Percentiles rank a stretch among this genome's conserved stretches.
phyloP scores from a whole-genome alignment of 2,113 vertebrate species.

The Oncorhynchus tshawytscha region DNA sequence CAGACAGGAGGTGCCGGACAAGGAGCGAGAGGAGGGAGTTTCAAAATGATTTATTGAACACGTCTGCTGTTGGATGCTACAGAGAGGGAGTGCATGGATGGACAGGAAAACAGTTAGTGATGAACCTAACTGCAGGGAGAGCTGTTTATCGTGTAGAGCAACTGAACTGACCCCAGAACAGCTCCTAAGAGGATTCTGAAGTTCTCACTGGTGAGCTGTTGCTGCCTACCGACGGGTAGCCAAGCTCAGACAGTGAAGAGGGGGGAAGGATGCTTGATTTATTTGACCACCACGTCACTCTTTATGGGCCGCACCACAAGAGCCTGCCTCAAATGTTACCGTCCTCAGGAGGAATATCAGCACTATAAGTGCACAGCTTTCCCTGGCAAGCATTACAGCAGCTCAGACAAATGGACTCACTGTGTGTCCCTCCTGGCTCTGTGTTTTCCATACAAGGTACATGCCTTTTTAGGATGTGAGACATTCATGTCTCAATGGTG shows the following conservation, averaged over 20 bases:
- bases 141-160: slow-evolving; percentile 60
- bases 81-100: slow-evolving; percentile 56
- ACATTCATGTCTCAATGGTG: neutral
- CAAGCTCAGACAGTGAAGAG: slow-evolving; percentile 29
- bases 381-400: slow-evolving; percentile 57
- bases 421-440: slow-evolving; percentile 5
- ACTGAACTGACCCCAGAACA: slow-evolving; percentile 60
- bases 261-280: slow-evolving; percentile 54
- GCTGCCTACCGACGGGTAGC: slow-evolving; percentile 51
- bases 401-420: slow-evolving; percentile 32
- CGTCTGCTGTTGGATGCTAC: slow-evolving; percentile 60
- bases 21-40: slow-evolving; percentile 49
- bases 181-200: slow-evolving; percentile 67
- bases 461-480: neutral
- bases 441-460: slow-evolving; percentile 27
- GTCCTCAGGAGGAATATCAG: slow-evolving; percentile 70
- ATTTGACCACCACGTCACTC: slow-evolving; percentile 62
- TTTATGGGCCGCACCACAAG: slow-evolving; percentile 66
- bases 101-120: slow-evolving; percentile 58
- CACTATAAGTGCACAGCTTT: slow-evolving; percentile 39
- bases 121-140: slow-evolving; percentile 57
- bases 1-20: slow-evolving; percentile 67
- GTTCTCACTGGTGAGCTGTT: slow-evolving; percentile 67
- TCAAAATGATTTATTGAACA: slow-evolving; percentile 73
- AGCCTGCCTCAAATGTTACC: slow-evolving; percentile 67